These are phyloP conservation scores for Scomber colias DNA, from an alignment of 2,113 vertebrate species.

Conservation along the genomic window DNA sequence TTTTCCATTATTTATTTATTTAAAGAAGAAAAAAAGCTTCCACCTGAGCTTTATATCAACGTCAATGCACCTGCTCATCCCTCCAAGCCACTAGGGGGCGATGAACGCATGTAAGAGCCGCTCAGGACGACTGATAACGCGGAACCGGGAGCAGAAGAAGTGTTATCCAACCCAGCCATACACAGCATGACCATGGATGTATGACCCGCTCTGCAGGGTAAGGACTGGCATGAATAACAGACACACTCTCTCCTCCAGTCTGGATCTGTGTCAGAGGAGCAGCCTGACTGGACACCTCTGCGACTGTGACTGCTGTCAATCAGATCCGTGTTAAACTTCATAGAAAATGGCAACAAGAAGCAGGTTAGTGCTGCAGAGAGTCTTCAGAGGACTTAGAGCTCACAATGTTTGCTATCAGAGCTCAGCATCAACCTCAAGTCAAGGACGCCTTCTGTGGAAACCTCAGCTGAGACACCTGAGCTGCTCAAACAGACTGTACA, in stretches of 20 bases:
- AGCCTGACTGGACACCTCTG: no score
- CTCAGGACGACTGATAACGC: not conserved
- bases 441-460: slow-evolving; percentile 15
- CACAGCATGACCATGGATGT: no score
- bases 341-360: slow-evolving; percentile 52
- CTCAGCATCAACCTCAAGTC: slow-evolving; percentile 1
- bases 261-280: no score
- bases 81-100: no score
- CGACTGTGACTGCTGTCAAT: not conserved
- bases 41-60: no score
- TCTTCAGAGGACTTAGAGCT: slow-evolving; percentile 21
- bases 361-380: slow-evolving; percentile 37
- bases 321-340: not conserved
- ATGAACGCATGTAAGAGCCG: no score
- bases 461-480: slow-evolving; percentile 22
- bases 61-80: no score
- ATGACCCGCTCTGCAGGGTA: not conserved
- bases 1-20: no score
- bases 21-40: no score
- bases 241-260: no score
- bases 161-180: not conserved
- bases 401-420: not conserved
- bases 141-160: not conserved
- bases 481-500: slow-evolving; percentile 12
- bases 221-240: no score